Evolutionary conservation across 2,888 invertebrate species (phyloP).

Genomic region (Helleia helle): DNA sequence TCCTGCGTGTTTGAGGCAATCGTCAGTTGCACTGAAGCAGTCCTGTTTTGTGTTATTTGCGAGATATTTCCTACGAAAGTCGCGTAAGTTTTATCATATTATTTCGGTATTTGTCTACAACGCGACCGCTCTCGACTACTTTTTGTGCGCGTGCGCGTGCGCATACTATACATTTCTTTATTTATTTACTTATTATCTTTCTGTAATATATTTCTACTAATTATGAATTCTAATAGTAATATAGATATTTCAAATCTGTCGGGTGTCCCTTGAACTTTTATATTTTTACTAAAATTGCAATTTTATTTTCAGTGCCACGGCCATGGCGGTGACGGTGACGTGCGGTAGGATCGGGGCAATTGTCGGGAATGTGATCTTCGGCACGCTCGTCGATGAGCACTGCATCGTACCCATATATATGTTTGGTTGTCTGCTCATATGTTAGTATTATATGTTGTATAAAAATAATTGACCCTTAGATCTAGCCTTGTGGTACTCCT

Average conservation of each 20-base stretch:
- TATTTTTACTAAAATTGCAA: no score
- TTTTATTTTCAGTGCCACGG: conserved; percentile 58
- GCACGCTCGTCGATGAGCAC: conserved; percentile 70
- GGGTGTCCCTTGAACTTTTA: no score
- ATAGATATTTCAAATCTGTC: no score
- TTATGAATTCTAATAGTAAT: no score
- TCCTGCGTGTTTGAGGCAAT: conserved; percentile 76
- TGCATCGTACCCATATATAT: conserved; percentile 74
- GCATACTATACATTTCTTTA: no score
- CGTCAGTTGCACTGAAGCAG: conserved; percentile 75
- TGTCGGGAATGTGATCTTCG: conserved; percentile 74
- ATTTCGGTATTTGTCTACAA: no score
- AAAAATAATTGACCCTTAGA: no score
- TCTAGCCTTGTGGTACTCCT: no score
- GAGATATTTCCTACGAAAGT: conserved; percentile 75
- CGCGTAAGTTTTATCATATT: conserved; percentile 43
- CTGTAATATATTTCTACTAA: not conserved
- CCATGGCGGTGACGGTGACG: conserved; percentile 75
- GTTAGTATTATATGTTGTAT: conserved; percentile 44
- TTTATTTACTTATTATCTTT: not conserved
- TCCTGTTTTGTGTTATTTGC: conserved; percentile 75
- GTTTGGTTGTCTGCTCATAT: conserved; percentile 70
- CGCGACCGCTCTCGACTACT: no score
- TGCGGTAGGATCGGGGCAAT: conserved; percentile 75
- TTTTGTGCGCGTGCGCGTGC: no score